Base-by-base conservation (phyloP, 2,113 vertebrate genomes). In the Conger conger region DNA sequence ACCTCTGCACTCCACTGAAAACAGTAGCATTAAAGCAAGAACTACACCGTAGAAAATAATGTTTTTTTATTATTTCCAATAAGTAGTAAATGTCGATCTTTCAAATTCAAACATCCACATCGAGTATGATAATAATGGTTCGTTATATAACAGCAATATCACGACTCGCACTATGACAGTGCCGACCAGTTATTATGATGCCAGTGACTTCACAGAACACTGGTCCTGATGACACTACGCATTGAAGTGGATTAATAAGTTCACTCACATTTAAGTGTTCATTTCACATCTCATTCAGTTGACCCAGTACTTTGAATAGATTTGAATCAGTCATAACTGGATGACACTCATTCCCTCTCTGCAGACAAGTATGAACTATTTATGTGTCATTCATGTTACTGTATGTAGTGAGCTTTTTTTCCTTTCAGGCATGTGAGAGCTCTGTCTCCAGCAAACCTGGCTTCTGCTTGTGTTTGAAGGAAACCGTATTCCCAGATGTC, bases 291-390 rank as follows among this genome's bases (percentile, higher is more conserved):
- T 76, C 80, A 77, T 86, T 85, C 82, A 20, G 90, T 91, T 93
- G 88, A 93, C 84, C 86, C 87, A 76, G 89, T 90, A 91, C 89
- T 91, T 90, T 87, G 86, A 90, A 90, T 57, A 86, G 91, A 91
- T 89, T 50, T 17, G 80, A 87, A 90, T 92, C 86, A 83, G 86
- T 87, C 77, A 82, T 87, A 92, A 91, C 63, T 81, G 1, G 84
- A 89, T 87, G 86, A 90, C 84, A 82, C 88, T 89, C 88, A 90
- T 93, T 93, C 92, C 90, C 89, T 87, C 91, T 85, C 91, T 83
- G 87, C 90, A 90, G 40, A 89, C 86, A 83, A 89, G 36, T 86
- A 86, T 93, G 90, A 94, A 93, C 94, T 93, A 94, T 94, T 94
- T 91, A 95, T 73, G 86, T 90, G 93, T 92, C 92, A 91, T 87